phyloP scores from a whole-genome alignment of 2,113 vertebrate species.

The Myiozetetes cayanensis region DNA sequence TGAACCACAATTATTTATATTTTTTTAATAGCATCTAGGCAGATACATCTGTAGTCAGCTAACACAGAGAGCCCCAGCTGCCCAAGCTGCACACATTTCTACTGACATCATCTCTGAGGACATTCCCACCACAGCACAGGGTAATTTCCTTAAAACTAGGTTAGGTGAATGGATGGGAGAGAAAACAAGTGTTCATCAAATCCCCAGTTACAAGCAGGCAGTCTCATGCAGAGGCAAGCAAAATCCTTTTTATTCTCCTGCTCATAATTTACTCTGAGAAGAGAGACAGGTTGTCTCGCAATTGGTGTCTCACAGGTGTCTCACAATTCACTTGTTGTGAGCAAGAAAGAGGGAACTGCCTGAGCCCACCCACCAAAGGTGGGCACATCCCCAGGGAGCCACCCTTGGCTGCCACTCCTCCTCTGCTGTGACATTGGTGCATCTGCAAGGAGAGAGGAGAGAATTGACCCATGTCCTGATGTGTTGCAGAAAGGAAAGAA shows the following conservation, averaged over 20 bases:
- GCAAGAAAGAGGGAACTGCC: background rate
- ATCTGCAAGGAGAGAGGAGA: background rate
- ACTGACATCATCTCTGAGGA: background rate
- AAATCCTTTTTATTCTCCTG: background rate
- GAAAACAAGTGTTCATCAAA: background rate
- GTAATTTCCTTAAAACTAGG: background rate
- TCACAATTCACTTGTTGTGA: background rate
- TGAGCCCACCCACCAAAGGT: background rate
- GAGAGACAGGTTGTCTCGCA: background rate
- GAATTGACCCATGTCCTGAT: background rate
- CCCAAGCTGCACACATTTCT: background rate
- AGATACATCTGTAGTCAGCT: background rate
- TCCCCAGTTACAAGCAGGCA: background rate
- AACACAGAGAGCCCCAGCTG: background rate
- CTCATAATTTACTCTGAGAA: background rate
- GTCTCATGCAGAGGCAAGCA: background rate
- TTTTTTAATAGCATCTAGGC: background rate
- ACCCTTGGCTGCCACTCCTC: background rate
- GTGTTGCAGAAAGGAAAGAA: background rate
- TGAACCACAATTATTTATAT: background rate
- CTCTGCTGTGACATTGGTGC: rapidly evolving
- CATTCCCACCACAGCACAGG: background rate
- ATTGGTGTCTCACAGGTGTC: background rate
- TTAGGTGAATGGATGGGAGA: background rate
- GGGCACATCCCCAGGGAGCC: rapidly evolving